A percentile compares a stretch with the other conserved stretches of the same genome.
Conservation (phyloP, 2,888 invertebrate species). For the Sycophila texana region DNA sequence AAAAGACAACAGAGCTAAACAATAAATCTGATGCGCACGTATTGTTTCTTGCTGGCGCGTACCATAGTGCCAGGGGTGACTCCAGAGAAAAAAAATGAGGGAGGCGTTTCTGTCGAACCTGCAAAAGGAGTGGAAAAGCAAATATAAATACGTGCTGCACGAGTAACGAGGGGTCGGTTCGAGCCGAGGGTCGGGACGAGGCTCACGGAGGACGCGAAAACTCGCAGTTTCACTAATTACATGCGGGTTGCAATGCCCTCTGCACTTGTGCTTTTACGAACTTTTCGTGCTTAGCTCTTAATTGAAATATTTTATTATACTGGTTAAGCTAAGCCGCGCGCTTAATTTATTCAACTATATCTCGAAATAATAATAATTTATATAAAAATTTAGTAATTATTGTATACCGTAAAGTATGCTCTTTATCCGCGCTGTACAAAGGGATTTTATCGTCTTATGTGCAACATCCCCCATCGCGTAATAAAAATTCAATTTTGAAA, state of each 20-base stretch:
- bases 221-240: constrained; percentile 42
- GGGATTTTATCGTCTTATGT: too few relatives aligned
- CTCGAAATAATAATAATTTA: too few relatives aligned
- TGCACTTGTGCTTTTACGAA: neutral
- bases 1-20: too few relatives aligned
- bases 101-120: neutral
- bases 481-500: too few relatives aligned
- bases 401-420: too few relatives aligned
- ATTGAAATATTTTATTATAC: too few relatives aligned
- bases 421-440: too few relatives aligned
- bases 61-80: neutral
- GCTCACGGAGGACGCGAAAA: constrained; percentile 21
- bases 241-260: neutral
- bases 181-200: neutral
- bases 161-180: constrained; percentile 35
- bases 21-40: neutral
- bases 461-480: too few relatives aligned
- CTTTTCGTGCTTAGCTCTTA: neutral
- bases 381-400: too few relatives aligned
- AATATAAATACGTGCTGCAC: constrained; percentile 14
- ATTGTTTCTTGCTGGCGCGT: neutral
- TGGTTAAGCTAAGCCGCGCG: too few relatives aligned
- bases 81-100: neutral
- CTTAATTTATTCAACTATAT: too few relatives aligned
- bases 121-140: constrained; percentile 31